These are phyloP conservation scores for Acanthacorydalis orientalis DNA, from an alignment of 2,888 invertebrate genomes.

Conservation along the genomic window DNA sequence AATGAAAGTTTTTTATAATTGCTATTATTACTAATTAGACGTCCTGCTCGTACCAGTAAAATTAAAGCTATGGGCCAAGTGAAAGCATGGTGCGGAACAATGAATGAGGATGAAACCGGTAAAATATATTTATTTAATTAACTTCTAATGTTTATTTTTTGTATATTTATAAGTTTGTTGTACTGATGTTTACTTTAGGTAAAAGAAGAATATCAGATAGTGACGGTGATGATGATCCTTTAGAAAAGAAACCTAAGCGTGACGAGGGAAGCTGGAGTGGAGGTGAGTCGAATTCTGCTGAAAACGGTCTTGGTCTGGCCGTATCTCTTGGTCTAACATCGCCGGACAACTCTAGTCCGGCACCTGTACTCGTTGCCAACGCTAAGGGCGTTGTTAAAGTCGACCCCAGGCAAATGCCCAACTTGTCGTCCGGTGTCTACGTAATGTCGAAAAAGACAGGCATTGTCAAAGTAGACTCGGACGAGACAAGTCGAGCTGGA, in stretches of 20 bases:
- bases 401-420: slow-evolving; percentile 54
- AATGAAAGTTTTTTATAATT: not conserved
- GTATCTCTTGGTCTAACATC: slow-evolving; percentile 31
- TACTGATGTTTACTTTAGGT: not conserved
- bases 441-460: slow-evolving; percentile 63
- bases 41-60: slow-evolving; percentile 62
- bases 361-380: slow-evolving; percentile 29
- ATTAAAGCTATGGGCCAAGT: slow-evolving; percentile 68
- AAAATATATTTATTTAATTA: not conserved
- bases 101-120: slow-evolving; percentile 30
- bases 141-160: not conserved
- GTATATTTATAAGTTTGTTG: not conserved
- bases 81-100: slow-evolving; percentile 67
- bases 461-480: slow-evolving; percentile 52
- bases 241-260: slow-evolving; percentile 12
- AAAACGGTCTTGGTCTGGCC: slow-evolving; percentile 33
- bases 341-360: slow-evolving; percentile 18
- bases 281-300: slow-evolving; percentile 10
- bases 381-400: slow-evolving; percentile 56
- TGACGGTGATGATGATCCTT: slow-evolving; percentile 7
- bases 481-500: slow-evolving; percentile 25
- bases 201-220: slow-evolving; percentile 12
- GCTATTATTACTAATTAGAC: slow-evolving; percentile 22
- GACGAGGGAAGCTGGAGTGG: slow-evolving; percentile 16
- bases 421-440: slow-evolving; percentile 45